phyloP scores from a whole-genome alignment of 2,797 vertebrate species.

The Coracias cyanogaster region DNA sequence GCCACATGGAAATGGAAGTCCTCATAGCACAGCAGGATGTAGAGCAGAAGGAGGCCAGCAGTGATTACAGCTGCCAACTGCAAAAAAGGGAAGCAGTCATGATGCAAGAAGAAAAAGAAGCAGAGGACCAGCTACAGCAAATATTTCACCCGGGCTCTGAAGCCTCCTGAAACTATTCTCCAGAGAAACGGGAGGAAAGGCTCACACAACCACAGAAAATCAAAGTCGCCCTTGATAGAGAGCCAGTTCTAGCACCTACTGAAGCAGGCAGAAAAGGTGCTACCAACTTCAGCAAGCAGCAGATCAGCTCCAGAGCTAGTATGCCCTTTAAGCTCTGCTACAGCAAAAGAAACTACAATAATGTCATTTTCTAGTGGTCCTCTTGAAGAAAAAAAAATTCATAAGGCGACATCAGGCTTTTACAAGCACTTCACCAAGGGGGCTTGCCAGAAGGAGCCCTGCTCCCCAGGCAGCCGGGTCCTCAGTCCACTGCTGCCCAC shows the following conservation, averaged over 20 bases:
- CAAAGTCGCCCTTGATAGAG: not conserved
- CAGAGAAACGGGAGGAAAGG: not conserved
- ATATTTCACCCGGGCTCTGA: not conserved
- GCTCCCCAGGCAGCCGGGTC: not conserved
- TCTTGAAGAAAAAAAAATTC: not conserved
- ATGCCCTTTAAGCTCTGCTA: not conserved
- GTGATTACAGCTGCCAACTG: constrained; percentile 58
- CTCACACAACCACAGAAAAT: not conserved
- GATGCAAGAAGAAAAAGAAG: not conserved
- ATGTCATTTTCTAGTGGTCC: not conserved
- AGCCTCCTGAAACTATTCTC: not conserved
- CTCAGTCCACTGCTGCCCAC: not conserved
- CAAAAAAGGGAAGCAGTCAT: not conserved
- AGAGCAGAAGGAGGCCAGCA: constrained; percentile 58
- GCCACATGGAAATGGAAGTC: constrained; percentile 76
- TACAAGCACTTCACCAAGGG: not conserved
- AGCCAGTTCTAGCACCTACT: not conserved
- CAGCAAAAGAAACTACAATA: not conserved
- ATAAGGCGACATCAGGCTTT: not conserved
- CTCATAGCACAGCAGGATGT: constrained; percentile 56
- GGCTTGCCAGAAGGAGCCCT: not conserved
- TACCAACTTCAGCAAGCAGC: not conserved
- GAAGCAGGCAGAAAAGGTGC: not conserved
- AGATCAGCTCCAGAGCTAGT: not conserved
- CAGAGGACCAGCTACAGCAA: not conserved